These are phyloP conservation scores for Plebejus melissa DNA, from an alignment of 2,888 invertebrate species.

Conservation along the genomic window DNA sequence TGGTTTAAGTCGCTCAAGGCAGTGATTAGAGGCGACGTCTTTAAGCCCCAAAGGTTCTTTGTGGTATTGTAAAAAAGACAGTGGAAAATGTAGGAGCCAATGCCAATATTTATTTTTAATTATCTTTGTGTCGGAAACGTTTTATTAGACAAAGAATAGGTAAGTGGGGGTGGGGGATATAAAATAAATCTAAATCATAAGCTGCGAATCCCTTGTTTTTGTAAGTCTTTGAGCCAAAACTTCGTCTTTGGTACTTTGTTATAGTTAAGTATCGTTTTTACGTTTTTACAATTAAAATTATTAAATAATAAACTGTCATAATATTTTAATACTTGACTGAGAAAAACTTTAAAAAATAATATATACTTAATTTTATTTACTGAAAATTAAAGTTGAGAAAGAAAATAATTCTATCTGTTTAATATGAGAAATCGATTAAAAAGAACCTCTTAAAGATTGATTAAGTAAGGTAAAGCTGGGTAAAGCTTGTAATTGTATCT, in stretches of 20 bases:
- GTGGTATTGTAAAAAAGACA: conserved; percentile 25
- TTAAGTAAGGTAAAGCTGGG: too few species aligned
- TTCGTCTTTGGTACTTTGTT: not conserved
- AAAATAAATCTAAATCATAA: conserved; percentile 17
- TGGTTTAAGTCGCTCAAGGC: not conserved
- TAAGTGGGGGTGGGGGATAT: not conserved
- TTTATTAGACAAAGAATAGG: conserved; percentile 15
- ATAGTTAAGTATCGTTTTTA: not conserved
- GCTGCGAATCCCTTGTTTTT: not conserved
- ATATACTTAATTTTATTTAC: too few species aligned
- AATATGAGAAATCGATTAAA: too few species aligned
- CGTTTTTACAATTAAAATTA: too few species aligned
- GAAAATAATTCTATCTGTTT: too few species aligned
- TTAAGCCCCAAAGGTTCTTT: conserved; percentile 1
- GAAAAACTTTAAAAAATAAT: too few species aligned
- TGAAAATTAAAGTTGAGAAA: too few species aligned
- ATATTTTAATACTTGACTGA: too few species aligned
- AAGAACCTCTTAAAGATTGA: too few species aligned
- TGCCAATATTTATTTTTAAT: conserved; percentile 27
- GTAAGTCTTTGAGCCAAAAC: not conserved
- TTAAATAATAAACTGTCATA: too few species aligned
- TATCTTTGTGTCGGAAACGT: conserved; percentile 12
- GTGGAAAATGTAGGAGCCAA: not conserved
- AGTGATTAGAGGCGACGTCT: not conserved
- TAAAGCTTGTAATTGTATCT: too few species aligned